A percentile compares a stretch with the other conserved stretches of the same genome.
Conservation (phyloP, 2,888 invertebrate genomes). For the Nasonovia ribisnigri region DNA sequence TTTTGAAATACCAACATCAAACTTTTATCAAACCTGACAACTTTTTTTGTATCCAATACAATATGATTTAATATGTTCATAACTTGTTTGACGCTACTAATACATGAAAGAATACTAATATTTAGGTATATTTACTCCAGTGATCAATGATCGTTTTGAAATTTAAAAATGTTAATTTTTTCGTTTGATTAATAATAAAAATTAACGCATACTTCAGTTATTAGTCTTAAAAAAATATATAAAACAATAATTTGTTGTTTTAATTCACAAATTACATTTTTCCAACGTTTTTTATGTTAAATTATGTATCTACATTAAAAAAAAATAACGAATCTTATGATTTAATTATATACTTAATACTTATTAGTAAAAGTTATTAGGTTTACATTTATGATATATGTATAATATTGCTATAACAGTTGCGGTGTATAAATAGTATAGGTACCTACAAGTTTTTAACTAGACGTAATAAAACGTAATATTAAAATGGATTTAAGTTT, state of each 20-base stretch:
- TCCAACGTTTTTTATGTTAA: neutral
- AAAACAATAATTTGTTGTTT: too few species aligned
- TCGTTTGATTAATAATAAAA: neutral
- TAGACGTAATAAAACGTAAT: constrained; percentile 35
- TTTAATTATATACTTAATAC: neutral
- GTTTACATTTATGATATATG: neutral
- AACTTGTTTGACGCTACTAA: neutral
- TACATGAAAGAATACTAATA: neutral
- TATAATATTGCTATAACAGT: neutral
- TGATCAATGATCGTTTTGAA: neutral
- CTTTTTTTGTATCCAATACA: neutral
- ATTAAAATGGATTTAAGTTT: constrained; percentile 43
- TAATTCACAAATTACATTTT: neutral
- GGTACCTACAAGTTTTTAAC: neutral
- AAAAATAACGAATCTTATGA: neutral
- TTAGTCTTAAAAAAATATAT: neutral
- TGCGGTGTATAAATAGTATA: neutral
- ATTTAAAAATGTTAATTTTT: neutral
- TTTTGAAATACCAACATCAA: neutral
- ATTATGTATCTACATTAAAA: neutral
- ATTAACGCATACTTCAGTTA: neutral
- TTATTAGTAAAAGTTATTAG: neutral
- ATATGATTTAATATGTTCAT: neutral
- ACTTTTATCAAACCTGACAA: neutral
- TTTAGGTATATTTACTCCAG: neutral